Conservation (phyloP, 1,140 invertebrate genomes). For the Sitophilus oryzae region DNA sequence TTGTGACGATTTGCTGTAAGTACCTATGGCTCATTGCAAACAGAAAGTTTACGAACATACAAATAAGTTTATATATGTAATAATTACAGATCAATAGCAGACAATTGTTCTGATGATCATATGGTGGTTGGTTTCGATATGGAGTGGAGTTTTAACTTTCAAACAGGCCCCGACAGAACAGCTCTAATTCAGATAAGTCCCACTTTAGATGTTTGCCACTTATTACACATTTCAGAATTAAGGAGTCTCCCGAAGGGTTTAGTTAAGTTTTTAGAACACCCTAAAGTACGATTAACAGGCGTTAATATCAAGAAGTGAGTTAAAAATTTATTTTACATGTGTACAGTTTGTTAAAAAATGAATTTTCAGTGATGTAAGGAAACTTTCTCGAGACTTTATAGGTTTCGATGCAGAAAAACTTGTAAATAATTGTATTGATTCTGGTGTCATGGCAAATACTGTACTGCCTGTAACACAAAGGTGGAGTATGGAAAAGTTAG, state of each 20-base stretch:
- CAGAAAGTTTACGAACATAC: not conserved
- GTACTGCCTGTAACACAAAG: constrained; percentile 48
- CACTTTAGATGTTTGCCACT: constrained; percentile 46
- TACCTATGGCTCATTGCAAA: too few species aligned
- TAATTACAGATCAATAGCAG: constrained; percentile 22
- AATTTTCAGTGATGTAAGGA: constrained; percentile 55
- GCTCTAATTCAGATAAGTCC: constrained; percentile 55
- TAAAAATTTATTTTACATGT: not conserved
- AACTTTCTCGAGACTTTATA: constrained; percentile 56
- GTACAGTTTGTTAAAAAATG: not conserved
- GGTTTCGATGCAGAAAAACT: constrained; percentile 51
- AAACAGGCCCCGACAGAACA: constrained; percentile 55
- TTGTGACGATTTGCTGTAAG: constrained; percentile 53
- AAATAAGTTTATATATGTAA: not conserved
- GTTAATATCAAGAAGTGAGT: constrained; percentile 60
- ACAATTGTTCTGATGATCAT: constrained; percentile 13
- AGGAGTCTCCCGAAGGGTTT: constrained; percentile 53
- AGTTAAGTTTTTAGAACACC: constrained; percentile 50
- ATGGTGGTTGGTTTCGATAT: constrained; percentile 45
- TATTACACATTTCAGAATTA: constrained; percentile 52
- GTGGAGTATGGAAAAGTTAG: constrained; percentile 58
- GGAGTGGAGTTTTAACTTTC: constrained; percentile 59
- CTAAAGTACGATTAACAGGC: constrained; percentile 54
- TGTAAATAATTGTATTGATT: constrained; percentile 55
- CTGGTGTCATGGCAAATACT: constrained; percentile 52